These are phyloP conservation scores for Archilochus colubris DNA, from an alignment of 2,113 vertebrate genomes.

Conservation along the genomic window DNA sequence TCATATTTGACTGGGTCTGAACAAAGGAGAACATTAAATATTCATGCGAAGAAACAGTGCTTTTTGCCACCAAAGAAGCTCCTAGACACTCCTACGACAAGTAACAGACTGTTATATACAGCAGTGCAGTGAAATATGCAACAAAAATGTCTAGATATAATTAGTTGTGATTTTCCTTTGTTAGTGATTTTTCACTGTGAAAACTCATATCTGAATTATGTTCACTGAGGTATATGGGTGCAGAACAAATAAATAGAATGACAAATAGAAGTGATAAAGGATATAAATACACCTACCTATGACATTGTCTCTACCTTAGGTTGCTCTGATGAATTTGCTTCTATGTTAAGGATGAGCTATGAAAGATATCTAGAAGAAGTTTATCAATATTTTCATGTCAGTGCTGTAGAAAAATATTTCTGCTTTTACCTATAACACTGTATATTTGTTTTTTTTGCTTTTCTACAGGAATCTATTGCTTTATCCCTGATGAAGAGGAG, in stretches of 20 bases:
- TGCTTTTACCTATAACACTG: background rate
- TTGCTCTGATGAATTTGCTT: background rate
- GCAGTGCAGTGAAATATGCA: background rate
- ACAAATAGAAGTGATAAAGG: background rate
- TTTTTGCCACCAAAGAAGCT: background rate
- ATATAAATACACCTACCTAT: background rate
- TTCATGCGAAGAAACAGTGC: background rate
- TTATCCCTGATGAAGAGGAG: background rate
- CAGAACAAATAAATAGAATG: background rate
- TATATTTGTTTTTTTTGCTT: fast-evolving
- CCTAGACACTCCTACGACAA: background rate
- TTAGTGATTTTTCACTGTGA: background rate
- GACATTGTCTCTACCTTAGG: background rate
- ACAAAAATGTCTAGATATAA: background rate
- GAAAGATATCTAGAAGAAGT: background rate
- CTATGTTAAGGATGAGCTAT: background rate
- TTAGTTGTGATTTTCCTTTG: background rate
- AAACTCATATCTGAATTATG: background rate
- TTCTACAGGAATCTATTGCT: background rate
- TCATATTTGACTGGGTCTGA: background rate
- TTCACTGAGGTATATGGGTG: background rate
- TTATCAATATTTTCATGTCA: background rate
- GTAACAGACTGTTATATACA: background rate
- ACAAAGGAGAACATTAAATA: background rate
- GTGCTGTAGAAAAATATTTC: background rate